phyloP scores from a whole-genome alignment of 1,140 invertebrate species.

The Cotesia chilonis region DNA sequence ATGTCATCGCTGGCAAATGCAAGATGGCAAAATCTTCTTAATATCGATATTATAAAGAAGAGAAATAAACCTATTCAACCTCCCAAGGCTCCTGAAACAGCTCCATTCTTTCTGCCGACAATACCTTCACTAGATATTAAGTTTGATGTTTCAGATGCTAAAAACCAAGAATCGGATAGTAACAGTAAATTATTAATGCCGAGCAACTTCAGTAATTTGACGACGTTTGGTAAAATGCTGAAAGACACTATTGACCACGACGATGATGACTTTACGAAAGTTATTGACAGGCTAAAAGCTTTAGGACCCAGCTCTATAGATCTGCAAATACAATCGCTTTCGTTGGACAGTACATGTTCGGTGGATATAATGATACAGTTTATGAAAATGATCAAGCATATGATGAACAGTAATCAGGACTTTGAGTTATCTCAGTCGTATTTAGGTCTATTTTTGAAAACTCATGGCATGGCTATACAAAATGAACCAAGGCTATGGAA shows the following conservation, averaged over 20 bases:
- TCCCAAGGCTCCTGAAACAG: conserved; percentile 81
- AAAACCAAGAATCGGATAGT: conserved; percentile 48
- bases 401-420: conserved; percentile 80
- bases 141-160: conserved; percentile 76
- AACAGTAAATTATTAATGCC: conserved; percentile 67
- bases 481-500: conserved; percentile 68
- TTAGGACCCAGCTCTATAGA: conserved; percentile 88
- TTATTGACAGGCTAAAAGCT: conserved; percentile 80
- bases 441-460: conserved; percentile 90
- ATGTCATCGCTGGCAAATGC: conserved; percentile 86
- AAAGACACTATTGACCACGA: conserved; percentile 56
- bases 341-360: conserved; percentile 76
- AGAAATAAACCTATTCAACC: conserved; percentile 91
- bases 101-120: conserved; percentile 96
- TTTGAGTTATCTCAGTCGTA: conserved; percentile 95
- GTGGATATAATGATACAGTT: conserved; percentile 79
- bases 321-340: conserved; percentile 85
- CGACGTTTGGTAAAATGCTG: conserved; percentile 73
- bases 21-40: conserved; percentile 92
- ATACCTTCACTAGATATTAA: conserved; percentile 82
- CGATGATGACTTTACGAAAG: conserved; percentile 63
- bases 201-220: conserved; percentile 71
- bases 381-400: conserved; percentile 77
- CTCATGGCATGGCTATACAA: conserved; percentile 75
- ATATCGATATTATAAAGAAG: conserved; percentile 88